Conservation (phyloP, 1,140 invertebrate genomes). For the Portunus trituberculatus region DNA sequence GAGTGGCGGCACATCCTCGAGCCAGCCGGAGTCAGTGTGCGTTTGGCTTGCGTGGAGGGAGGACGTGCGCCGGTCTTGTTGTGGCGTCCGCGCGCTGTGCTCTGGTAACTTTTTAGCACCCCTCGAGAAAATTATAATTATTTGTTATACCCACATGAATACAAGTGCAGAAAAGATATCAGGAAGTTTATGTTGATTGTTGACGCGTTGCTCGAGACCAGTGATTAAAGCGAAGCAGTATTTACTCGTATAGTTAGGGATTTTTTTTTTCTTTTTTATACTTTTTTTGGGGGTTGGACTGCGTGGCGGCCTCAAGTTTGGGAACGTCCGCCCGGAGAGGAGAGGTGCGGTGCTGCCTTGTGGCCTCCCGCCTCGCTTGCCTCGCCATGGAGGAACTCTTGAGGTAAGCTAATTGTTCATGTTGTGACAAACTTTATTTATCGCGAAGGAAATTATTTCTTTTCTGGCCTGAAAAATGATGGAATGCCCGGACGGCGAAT, state of each 20-base stretch:
- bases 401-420: neutral
- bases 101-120: neutral
- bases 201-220: neutral
- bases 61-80: constrained; percentile 34
- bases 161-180: neutral
- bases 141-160: neutral
- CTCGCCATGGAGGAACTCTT: neutral
- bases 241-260: neutral
- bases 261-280: neutral
- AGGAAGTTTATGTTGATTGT: neutral
- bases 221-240: neutral
- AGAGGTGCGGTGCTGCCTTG: neutral
- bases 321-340: neutral
- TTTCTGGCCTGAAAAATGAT: neutral
- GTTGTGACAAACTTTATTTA: constrained; percentile 22
- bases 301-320: neutral
- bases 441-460: neutral
- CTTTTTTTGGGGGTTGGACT: neutral
- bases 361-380: neutral
- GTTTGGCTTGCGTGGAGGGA: constrained; percentile 57
- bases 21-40: constrained; percentile 52
- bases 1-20: constrained; percentile 34
- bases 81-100: constrained; percentile 37
- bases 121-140: neutral
- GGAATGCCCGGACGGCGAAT: neutral